Evolutionary conservation across 2,797 vertebrate genomes (phyloP), one percentile per base, ranked within the genome.

Genomic region (Neosilurus mollespiculum): DNA sequence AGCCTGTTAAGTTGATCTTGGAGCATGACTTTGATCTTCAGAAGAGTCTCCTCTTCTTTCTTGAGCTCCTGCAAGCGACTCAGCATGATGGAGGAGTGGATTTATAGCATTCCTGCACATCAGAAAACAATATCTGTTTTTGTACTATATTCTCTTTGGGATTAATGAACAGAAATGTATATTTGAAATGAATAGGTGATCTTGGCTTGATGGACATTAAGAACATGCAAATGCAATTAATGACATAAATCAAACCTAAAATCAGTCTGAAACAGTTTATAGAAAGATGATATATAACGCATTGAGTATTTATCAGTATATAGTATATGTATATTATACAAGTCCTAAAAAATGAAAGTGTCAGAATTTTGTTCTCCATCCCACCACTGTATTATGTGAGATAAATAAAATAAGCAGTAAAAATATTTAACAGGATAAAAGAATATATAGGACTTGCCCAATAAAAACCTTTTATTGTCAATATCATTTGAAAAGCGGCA

Each of bases 1-100:
- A 96, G 85, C 76, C 95, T 93, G 92, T 95, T 96, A 11, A 96
- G 93, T 79, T 96, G 95, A 88, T 96, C 95, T 85, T 95, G 95
- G 51, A 96, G 85, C 94, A 94, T 95, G 75, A 94, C 91, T 94
- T 95, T 96, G 86, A 95, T 94, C 90, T 96, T 96, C 24, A 96
- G 93, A 86, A 96, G 94, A 82, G 95, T 95, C 90, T 96, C 95
- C 92, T 95, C 95, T 91, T 96, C 95, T 90, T 95, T 96, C 86
- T 95, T 95, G 83, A 95, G 87, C 90, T 96, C 95, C 90, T 96
- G 94, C 87, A 96, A 91, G 87, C 95, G 94, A 89, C 95, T 96
- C 91, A 94, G 92, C 95, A 96, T 96, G 89, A 90, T 94, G 89
- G 54, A 88, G 51, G 71, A 67, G 30, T 80, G 72, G 86, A 85